Evolutionary conservation across 1,140 invertebrate species (phyloP).

Genomic region (Oncopodura yosiiana): DNA sequence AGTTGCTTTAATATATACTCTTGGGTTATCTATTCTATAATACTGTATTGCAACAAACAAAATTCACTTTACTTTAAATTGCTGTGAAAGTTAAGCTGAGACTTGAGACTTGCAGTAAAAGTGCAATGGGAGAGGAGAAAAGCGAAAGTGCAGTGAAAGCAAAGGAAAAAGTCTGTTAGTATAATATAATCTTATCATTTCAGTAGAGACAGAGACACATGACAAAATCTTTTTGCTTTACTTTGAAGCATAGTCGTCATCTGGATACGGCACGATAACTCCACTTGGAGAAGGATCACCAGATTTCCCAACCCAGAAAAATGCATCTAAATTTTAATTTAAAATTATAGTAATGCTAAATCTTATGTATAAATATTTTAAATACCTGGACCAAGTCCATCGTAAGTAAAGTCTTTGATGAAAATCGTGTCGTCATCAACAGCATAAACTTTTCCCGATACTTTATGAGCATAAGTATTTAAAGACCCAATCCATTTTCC

Average conservation of each 20-base stretch:
- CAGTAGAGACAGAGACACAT: neutral
- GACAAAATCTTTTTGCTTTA: slow-evolving; percentile 49
- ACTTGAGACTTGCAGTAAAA: neutral
- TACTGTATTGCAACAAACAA: too few relatives aligned
- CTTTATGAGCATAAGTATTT: slow-evolving; percentile 59
- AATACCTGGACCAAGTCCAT: slow-evolving; percentile 61
- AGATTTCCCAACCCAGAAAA: slow-evolving; percentile 77
- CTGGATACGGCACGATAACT: slow-evolving; percentile 71
- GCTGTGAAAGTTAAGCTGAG: neutral
- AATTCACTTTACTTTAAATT: too few relatives aligned
- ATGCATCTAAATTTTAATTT: slow-evolving; percentile 51
- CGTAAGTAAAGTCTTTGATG: slow-evolving; percentile 74
- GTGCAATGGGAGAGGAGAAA: neutral
- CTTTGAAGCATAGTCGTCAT: slow-evolving; percentile 58
- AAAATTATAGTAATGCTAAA: slow-evolving; percentile 1
- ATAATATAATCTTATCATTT: neutral
- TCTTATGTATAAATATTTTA: neutral
- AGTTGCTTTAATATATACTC: neutral
- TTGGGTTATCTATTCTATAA: too few relatives aligned
- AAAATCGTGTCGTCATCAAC: slow-evolving; percentile 79
- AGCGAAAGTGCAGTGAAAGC: neutral
- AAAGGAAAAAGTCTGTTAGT: neutral
- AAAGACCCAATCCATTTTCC: slow-evolving; percentile 60
- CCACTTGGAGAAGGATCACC: slow-evolving; percentile 64
- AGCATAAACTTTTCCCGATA: slow-evolving; percentile 60